Conservation (phyloP, 2,113 vertebrate species). For the Nothocercus nigrocapillus region DNA sequence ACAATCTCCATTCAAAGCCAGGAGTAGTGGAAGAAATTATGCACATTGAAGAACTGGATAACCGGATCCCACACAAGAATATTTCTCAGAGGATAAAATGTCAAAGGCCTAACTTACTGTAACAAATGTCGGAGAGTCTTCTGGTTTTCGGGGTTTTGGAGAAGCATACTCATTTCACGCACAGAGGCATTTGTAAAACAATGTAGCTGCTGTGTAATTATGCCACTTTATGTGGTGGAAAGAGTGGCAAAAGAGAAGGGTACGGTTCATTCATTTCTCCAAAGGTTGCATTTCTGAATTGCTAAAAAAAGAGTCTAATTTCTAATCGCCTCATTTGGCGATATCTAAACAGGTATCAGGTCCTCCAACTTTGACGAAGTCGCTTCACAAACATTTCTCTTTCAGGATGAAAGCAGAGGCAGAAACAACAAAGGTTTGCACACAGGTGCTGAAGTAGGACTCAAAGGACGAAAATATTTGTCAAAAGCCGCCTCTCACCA, state of each 20-base stretch:
- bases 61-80: constrained; percentile 40
- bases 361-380: not conserved
- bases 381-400: not conserved
- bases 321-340: not conserved
- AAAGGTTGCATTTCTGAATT: not conserved
- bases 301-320: not conserved
- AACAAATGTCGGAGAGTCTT: constrained; percentile 49
- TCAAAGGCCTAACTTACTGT: constrained; percentile 59
- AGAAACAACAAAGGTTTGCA: not conserved
- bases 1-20: not conserved
- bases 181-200: constrained; percentile 51
- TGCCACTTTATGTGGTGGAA: constrained; percentile 6
- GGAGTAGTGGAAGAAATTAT: constrained; percentile 23
- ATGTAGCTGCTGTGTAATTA: constrained; percentile 46
- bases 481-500: not conserved
- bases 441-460: not conserved
- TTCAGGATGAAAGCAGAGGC: not conserved
- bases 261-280: not conserved
- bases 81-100: constrained; percentile 70
- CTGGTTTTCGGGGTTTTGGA: not conserved
- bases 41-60: constrained; percentile 58
- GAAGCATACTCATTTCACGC: constrained; percentile 56
- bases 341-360: not conserved
- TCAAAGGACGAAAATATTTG: not conserved
- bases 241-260: not conserved